These are phyloP conservation scores for Cyprinella venusta DNA, from an alignment of 2,797 vertebrate species.

Conservation along the genomic window DNA sequence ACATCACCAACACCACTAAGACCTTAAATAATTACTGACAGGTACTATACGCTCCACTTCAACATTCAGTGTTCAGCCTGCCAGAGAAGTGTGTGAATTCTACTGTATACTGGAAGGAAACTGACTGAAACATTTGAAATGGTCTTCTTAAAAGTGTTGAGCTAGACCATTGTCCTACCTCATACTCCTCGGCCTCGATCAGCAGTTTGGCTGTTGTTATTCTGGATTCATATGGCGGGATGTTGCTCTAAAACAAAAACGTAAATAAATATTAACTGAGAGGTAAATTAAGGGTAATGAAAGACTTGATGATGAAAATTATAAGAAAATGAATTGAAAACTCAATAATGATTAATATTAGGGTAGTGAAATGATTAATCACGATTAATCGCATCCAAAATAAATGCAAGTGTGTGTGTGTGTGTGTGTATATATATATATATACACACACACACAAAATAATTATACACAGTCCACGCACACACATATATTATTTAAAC, in stretches of 20 bases:
- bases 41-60: background rate
- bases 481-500: no score
- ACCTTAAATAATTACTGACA: background rate
- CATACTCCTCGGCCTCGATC: conserved; percentile 74
- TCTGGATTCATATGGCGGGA: conserved; percentile 75
- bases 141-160: background rate
- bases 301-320: background rate
- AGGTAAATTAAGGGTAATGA: background rate
- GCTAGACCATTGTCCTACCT: conserved; percentile 64
- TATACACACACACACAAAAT: no score
- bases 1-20: background rate
- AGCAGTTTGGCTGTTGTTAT: conserved; percentile 78
- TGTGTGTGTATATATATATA: no score
- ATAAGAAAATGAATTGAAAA: background rate
- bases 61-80: background rate
- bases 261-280: background rate
- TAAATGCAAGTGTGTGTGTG: no score
- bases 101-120: background rate
- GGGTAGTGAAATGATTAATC: no score
- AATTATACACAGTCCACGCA: no score
- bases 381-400: no score
- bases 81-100: background rate
- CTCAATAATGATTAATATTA: background rate
- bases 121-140: background rate
- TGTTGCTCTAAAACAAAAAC: conserved; percentile 60